Evolutionary conservation across 2,113 vertebrate genomes (phyloP), one percentile per base, ranked within the genome.

Genomic region (Aptenodytes forsteri): DNA sequence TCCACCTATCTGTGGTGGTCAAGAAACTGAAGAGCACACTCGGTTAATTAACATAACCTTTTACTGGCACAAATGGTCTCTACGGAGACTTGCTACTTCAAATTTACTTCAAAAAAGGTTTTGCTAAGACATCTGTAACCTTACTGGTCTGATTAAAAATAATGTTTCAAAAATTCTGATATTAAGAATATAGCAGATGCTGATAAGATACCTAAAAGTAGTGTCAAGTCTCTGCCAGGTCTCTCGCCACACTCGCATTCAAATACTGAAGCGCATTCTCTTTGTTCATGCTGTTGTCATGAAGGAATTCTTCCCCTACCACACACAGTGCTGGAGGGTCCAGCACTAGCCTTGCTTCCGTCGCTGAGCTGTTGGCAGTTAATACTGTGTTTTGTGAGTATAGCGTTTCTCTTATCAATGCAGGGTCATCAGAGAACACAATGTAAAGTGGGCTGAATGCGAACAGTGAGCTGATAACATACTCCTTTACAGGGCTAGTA

Each of bases 351-450:
- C 36, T 36, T 2, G 42, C 62, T 83, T 66, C 29, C 5, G 9
- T 94, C 16, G 6, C 80, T 36, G 94, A 42, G 89, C 67, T 64
- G 59, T 7, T 88, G 64, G 56, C 58, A 81, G 13, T 62, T 64
- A 42, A 10, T 50, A 1, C 32, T 46, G 71, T 65, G 64, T 58
- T 83, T 46, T n/a, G 52, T 34, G 64, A 50, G 85, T 76, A 18
- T 61, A 81, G 46, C 1, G 2, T 96, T 91, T 94, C 90, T n/a
- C 36, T 85, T 90, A 94, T 81, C 95, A 27, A 0, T 34, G 40
- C 70, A 78, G 87, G 93, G 93, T 85, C 89, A 92, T 95, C 93
- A 25, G 75, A 36, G 82, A 95, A 91, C 94, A 87, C 66, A 40
- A 44, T 23, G 75, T 80, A 58, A 88, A 91, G 64, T 44, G 79